Evolutionary conservation across 2,797 vertebrate species (phyloP).

Genomic region (Pithecia hirsuta): DNA sequence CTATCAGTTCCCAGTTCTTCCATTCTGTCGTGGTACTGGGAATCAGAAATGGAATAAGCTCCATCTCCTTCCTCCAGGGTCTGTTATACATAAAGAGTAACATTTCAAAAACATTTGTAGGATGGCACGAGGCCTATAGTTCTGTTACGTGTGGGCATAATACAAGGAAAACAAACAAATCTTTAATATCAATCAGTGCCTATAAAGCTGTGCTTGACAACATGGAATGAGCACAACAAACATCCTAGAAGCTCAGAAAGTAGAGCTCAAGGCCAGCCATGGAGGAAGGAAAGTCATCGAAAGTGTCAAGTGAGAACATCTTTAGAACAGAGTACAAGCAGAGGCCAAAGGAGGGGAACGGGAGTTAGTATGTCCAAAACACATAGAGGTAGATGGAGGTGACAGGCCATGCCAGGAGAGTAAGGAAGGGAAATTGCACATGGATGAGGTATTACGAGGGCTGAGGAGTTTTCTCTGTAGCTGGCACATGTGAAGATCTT

Average conservation of each 20-base stretch:
- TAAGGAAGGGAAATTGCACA: background rate
- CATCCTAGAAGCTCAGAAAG: background rate
- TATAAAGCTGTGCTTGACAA: background rate
- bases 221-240: background rate
- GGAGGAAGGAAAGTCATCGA: background rate
- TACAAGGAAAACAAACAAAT: background rate
- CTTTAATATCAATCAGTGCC: rapidly evolving
- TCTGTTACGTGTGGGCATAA: background rate
- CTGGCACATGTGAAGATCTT: background rate
- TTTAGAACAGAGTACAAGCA: background rate
- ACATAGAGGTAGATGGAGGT: background rate
- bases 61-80: background rate
- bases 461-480: rapidly evolving
- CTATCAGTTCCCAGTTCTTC: background rate
- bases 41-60: background rate
- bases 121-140: background rate
- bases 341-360: rapidly evolving
- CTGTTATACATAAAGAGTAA: background rate
- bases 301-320: background rate
- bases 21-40: background rate
- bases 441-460: rapidly evolving
- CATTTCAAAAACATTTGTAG: background rate
- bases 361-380: rapidly evolving
- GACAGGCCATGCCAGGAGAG: background rate
- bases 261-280: background rate